Evolutionary conservation across 2,113 vertebrate species (phyloP).

Genomic region (Aplodontia rufa): DNA sequence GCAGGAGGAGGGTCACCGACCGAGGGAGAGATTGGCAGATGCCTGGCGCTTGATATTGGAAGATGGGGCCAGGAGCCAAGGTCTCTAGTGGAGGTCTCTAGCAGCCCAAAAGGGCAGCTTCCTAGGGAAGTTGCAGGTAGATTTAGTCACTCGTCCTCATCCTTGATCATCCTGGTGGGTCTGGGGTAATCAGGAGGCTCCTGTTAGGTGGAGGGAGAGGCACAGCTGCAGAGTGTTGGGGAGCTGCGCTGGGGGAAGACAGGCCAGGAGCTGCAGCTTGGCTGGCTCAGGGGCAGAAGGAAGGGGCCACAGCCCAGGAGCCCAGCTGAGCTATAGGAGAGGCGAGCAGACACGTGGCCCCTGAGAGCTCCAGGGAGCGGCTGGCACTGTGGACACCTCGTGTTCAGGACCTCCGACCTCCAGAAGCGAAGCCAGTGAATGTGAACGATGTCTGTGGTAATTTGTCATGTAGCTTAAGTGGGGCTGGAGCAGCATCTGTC

Average conservation of each 20-base stretch:
- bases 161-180: background rate
- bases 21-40: background rate
- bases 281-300: too few relatives aligned
- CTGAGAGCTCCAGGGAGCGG: background rate
- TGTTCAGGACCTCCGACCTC: background rate
- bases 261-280: rapidly evolving
- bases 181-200: background rate
- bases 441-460: too few relatives aligned
- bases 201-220: background rate
- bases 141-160: background rate
- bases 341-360: too few relatives aligned
- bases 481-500: background rate
- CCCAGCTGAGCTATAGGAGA: rapidly evolving
- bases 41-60: too few relatives aligned
- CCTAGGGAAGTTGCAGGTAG: background rate
- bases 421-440: background rate
- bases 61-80: background rate
- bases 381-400: background rate
- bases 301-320: background rate
- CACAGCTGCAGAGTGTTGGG: background rate
- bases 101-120: background rate
- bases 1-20: background rate
- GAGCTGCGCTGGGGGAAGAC: too few relatives aligned
- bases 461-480: background rate
- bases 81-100: background rate